These are phyloP conservation scores for Bursaphelenchus mucronatus DNA, from an alignment of 1,140 invertebrate species.

Conservation along the genomic window DNA sequence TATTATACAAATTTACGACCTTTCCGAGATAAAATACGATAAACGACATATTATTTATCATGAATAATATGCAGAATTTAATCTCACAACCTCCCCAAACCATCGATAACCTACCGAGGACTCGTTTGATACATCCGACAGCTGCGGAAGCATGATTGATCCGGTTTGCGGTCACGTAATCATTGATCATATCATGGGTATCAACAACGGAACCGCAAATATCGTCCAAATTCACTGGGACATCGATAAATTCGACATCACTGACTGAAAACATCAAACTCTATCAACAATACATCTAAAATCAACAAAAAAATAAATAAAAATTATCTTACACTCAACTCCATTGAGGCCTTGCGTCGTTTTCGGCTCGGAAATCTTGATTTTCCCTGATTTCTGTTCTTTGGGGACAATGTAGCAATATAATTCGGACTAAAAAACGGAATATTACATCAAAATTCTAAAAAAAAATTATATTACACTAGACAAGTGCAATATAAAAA, in stretches of 20 bases:
- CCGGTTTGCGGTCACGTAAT: slow-evolving; percentile 20
- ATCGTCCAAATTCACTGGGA: slow-evolving; percentile 26
- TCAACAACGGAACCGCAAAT: slow-evolving; percentile 29
- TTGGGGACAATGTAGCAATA: slow-evolving; percentile 43
- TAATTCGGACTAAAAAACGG: slow-evolving; percentile 16
- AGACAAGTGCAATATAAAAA: no score
- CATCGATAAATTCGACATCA: slow-evolving; percentile 40
- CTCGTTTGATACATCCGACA: slow-evolving; percentile 44
- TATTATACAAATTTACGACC: background rate
- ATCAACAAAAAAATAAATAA: slow-evolving; percentile 8
- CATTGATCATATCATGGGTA: slow-evolving; percentile 22
- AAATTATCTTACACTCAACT: slow-evolving; percentile 37
- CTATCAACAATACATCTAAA: slow-evolving; percentile 8
- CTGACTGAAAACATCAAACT: slow-evolving; percentile 37
- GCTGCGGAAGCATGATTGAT: slow-evolving; percentile 45
- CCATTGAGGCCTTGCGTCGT: slow-evolving; percentile 33
- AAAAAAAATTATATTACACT: background rate
- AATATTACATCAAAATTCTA: background rate
- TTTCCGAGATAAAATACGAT: background rate
- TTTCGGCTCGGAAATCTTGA: slow-evolving; percentile 33
- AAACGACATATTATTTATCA: background rate
- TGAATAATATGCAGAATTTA: background rate
- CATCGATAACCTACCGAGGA: slow-evolving; percentile 25
- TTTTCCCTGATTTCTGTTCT: slow-evolving; percentile 13
- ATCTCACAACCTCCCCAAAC: slow-evolving; percentile 20